Evolutionary conservation across 2,888 invertebrate species (phyloP).

Genomic region (Calameuta pallipes): DNA sequence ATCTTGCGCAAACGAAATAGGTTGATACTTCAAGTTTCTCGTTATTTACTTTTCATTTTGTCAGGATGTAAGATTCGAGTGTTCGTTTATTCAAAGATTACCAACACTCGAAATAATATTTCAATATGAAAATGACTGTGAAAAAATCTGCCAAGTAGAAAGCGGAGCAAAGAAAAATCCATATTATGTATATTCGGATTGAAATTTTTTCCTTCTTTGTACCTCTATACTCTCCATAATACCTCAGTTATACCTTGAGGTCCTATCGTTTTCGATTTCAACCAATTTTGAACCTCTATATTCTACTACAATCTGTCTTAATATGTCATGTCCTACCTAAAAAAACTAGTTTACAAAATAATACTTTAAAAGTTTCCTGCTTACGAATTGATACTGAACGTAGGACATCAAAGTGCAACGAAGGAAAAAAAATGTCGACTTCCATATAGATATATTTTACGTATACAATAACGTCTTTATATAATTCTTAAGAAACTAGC

Average conservation of each 20-base stretch:
- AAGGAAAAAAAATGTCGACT: too few species aligned
- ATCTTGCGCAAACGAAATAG: not conserved
- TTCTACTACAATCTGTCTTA: too few species aligned
- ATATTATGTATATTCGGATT: not conserved
- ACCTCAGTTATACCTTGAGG: too few species aligned
- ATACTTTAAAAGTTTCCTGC: too few species aligned
- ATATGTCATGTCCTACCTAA: too few species aligned
- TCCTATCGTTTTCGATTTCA: too few species aligned
- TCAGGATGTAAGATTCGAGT: not conserved
- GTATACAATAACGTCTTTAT: not conserved
- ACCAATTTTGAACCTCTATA: too few species aligned
- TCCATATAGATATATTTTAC: not conserved
- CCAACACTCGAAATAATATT: not conserved
- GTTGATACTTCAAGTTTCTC: not conserved
- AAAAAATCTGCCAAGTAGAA: not conserved
- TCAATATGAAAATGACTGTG: not conserved
- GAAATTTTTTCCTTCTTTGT: too few species aligned
- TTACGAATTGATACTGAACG: too few species aligned
- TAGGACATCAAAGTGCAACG: too few species aligned
- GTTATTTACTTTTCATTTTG: not conserved
- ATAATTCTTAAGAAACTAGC: not conserved
- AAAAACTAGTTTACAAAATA: too few species aligned
- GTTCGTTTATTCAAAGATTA: not conserved
- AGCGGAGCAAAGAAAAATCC: not conserved
- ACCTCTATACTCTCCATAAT: too few species aligned